A percentile compares a stretch with the other conserved stretches of the same genome.
Conservation (phyloP, 2,113 vertebrate genomes). For the Sterrhoptilus dennistouni region DNA sequence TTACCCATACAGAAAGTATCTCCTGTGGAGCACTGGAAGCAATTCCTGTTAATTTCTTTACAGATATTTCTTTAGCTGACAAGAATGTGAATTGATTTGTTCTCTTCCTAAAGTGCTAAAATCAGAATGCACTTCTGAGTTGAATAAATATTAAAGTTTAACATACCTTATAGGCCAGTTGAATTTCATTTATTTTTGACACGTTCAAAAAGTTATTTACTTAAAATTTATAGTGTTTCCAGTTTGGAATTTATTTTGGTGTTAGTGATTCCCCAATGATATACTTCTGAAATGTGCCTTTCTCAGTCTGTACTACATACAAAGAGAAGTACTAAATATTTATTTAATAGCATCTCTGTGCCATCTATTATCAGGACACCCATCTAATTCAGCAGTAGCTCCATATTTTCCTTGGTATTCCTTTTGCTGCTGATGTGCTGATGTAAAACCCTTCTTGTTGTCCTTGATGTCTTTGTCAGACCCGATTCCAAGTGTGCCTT, state of each 20-base stretch:
- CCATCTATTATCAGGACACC: neutral
- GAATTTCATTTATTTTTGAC: neutral
- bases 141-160: neutral
- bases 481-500: neutral
- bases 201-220: neutral
- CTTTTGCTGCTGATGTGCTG: neutral
- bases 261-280: neutral
- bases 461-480: no score
- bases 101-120: neutral
- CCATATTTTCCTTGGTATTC: neutral
- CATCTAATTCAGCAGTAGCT: neutral
- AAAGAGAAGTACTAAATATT: neutral
- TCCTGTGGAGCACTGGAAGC: neutral
- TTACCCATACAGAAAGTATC: neutral
- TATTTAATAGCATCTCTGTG: neutral
- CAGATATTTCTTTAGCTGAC: neutral
- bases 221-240: neutral
- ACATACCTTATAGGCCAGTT: neutral
- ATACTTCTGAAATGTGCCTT: neutral
- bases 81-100: neutral
- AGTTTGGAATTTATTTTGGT: neutral
- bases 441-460: neutral
- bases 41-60: neutral
- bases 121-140: neutral
- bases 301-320: neutral